Evolutionary conservation across 2,888 invertebrate genomes (phyloP).

Genomic region (Nezara viridula): DNA sequence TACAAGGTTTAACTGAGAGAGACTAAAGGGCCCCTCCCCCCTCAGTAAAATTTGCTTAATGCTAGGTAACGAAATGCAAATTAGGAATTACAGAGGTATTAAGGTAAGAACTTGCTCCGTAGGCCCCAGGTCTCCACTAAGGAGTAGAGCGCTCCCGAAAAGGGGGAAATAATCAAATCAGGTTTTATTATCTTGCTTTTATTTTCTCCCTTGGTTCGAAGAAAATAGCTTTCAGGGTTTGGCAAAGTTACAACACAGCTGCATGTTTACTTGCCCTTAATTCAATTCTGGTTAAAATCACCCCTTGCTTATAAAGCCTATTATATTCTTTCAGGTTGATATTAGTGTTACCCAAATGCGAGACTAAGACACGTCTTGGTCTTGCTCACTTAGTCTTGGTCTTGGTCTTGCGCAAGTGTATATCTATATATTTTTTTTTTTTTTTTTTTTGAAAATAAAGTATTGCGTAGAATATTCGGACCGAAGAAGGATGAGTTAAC

Average conservation of each 20-base stretch:
- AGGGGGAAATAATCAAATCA: constrained; percentile 56
- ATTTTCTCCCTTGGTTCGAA: constrained; percentile 45
- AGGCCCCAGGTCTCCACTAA: constrained; percentile 23
- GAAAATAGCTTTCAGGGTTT: constrained; percentile 48
- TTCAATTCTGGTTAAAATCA: constrained; percentile 17
- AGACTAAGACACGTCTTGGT: too few relatives aligned
- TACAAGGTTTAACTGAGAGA: constrained; percentile 49
- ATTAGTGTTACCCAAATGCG: too few relatives aligned
- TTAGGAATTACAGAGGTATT: constrained; percentile 59
- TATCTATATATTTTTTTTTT: too few relatives aligned
- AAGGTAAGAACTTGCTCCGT: constrained; percentile 54
- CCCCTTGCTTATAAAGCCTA: not conserved
- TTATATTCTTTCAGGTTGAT: not conserved
- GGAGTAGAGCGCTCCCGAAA: constrained; percentile 27
- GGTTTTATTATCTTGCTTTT: constrained; percentile 52
- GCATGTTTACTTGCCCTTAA: not conserved
- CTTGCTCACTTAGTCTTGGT: too few relatives aligned
- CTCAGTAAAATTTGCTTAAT: constrained; percentile 58
- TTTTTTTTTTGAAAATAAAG: too few relatives aligned
- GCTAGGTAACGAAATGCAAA: constrained; percentile 58
- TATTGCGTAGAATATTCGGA: too few relatives aligned
- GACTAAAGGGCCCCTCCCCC: constrained; percentile 27
- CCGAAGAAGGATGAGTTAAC: too few relatives aligned
- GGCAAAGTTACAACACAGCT: constrained; percentile 54
- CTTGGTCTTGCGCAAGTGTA: too few relatives aligned